Evolutionary conservation across 2,888 invertebrate species (phyloP).

Genomic region (Catocala fraxini): DNA sequence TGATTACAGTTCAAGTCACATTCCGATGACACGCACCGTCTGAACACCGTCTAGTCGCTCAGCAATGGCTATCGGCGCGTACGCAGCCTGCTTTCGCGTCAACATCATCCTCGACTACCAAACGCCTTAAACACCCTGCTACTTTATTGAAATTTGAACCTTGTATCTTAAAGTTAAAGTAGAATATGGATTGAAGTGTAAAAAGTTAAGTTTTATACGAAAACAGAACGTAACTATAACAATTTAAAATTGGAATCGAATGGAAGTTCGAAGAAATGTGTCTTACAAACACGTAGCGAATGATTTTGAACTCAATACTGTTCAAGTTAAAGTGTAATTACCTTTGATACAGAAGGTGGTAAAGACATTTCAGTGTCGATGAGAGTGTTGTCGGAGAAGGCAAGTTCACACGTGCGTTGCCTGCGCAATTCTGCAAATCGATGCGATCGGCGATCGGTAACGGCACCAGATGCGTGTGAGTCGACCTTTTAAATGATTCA

Average conservation of each 20-base stretch:
- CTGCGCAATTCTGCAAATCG: constrained; percentile 64
- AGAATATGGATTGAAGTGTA: constrained; percentile 1
- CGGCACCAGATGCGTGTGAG: constrained; percentile 68
- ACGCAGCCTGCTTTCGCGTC: constrained; percentile 67
- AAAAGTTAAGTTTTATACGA: constrained; percentile 15
- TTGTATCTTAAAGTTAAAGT: neutral
- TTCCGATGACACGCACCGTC: constrained; percentile 62
- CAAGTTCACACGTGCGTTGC: constrained; percentile 68
- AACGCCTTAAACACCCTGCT: constrained; percentile 23
- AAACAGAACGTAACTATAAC: constrained; percentile 26
- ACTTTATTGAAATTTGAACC: constrained; percentile 32
- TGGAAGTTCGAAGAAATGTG: constrained; percentile 17
- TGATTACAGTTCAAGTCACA: constrained; percentile 27
- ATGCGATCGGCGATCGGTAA: constrained; percentile 69
- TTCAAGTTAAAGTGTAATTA: constrained; percentile 17
- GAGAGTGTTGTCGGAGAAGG: constrained; percentile 60
- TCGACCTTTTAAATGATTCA: constrained; percentile 54
- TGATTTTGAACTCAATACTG: constrained; percentile 1
- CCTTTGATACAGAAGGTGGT: neutral
- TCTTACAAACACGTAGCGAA: neutral
- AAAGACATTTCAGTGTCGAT: constrained; percentile 18
- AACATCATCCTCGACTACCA: constrained; percentile 27
- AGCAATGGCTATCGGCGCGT: constrained; percentile 65
- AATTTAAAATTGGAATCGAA: constrained; percentile 41
- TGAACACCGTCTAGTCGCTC: constrained; percentile 75